Evolutionary conservation across 2,797 vertebrate genomes (phyloP), one percentile per base, ranked within the genome.

Genomic region (Megaceryle alcyon): DNA sequence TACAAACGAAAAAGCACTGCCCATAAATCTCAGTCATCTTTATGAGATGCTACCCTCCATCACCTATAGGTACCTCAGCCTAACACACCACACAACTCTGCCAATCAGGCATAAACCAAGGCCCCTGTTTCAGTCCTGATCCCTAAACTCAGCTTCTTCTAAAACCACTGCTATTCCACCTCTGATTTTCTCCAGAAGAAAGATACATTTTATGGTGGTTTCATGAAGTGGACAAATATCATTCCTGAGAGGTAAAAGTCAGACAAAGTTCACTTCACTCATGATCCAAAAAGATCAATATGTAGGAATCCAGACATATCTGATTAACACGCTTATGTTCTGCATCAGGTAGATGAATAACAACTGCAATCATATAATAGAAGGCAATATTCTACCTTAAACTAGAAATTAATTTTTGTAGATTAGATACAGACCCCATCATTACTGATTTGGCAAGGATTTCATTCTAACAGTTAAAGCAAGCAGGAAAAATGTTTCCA

Each of bases 401-500:
- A 65, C 7, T 26, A 65, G 44, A 94, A 96, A 71, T 41, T 65
- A 57, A 13, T 39, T 86, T 77, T 64, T 53, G 23, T 60, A 56
- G 26, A 92, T 64, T 76, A 89, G 21, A 93, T 49, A 71, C 48
- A 90, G 61, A 87, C 3, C 6, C 29, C 6, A 44, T 81, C 80
- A 59, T 72, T 82, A 91, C 22, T 63, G 60, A 94, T 82, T 68
- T 72, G 70, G 39, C 18, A 90, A 28, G 28, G 86, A 82, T 75
- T 79, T 71, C 43, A 49, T 79, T 86, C 56, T 49, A 92, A 59
- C 82, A 82, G 78, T 79, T 89, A 54, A 91, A 97, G 79, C 22
- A 90, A 93, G 95, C 90, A 96, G 95, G 94, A 97, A 97, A 94
- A 96, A 94, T 69, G 96, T 97, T 93, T 92, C 93, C 73, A 59